These are phyloP conservation scores for Thaleichthys pacificus DNA, from an alignment of 2,797 vertebrate species.

Conservation along the genomic window DNA sequence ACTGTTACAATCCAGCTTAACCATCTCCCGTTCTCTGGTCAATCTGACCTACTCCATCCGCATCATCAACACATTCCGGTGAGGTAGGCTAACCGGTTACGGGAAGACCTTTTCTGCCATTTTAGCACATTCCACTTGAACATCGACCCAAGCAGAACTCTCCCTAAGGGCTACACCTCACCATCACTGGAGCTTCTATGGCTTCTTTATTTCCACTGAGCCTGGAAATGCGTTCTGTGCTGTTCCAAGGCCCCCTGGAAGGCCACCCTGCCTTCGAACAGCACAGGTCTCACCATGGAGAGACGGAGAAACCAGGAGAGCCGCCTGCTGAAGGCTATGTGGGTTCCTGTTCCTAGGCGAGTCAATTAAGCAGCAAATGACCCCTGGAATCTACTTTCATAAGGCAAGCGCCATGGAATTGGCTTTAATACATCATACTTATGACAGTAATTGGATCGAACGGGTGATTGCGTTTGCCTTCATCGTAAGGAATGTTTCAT, in stretches of 20 bases:
- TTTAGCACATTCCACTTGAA: slow-evolving; percentile 58
- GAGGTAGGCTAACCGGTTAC: too few species aligned
- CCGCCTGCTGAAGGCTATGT: slow-evolving; percentile 51
- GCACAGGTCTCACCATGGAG: slow-evolving; percentile 44
- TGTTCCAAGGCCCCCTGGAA: slow-evolving; percentile 47
- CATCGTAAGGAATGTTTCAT: slow-evolving; percentile 51
- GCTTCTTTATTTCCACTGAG: slow-evolving; percentile 24
- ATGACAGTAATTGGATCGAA: slow-evolving; percentile 75
- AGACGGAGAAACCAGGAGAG: slow-evolving; percentile 53
- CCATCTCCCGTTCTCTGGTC: too few species aligned
- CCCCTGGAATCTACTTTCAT: slow-evolving; percentile 71
- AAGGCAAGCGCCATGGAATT: slow-evolving; percentile 64
- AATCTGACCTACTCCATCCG: too few species aligned
- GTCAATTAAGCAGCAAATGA: slow-evolving; percentile 82
- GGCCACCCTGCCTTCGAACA: slow-evolving; percentile 52
- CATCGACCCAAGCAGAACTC: slow-evolving; percentile 15
- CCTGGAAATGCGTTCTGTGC: slow-evolving; percentile 37
- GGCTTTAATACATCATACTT: slow-evolving; percentile 76
- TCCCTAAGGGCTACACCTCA: slow-evolving; percentile 27
- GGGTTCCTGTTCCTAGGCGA: slow-evolving; percentile 65
- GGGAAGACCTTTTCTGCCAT: slow-evolving; percentile 24
- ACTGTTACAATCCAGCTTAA: too few species aligned
- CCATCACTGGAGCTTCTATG: slow-evolving; percentile 14
- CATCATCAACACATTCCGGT: too few species aligned
- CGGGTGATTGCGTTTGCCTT: slow-evolving; percentile 64